Percentiles rank a stretch among this genome's conserved stretches.
Conservation (phyloP, 2,797 vertebrate genomes). For the Tokudaia tokunoshimensis region DNA sequence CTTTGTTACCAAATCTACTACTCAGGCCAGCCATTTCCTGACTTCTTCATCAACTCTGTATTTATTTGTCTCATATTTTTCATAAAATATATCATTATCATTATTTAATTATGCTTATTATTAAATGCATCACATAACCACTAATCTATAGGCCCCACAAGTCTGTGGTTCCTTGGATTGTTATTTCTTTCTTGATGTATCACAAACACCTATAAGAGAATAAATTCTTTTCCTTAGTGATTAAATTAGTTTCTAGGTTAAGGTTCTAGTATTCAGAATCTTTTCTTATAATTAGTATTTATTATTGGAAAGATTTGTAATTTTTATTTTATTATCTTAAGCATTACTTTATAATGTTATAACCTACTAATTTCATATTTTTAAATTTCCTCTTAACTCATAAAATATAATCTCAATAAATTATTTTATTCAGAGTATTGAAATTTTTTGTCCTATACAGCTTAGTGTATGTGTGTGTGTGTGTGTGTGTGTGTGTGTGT, state of each 20-base stretch:
- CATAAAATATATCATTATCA: not conserved
- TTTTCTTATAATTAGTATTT: not conserved
- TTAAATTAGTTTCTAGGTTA: not conserved
- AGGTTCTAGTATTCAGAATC: not conserved
- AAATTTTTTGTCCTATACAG: not conserved
- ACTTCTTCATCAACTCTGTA: not conserved
- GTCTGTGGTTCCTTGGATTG: not conserved
- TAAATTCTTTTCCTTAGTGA: not conserved
- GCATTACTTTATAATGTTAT: not conserved
- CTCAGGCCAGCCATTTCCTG: too few species aligned
- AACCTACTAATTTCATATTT: not conserved
- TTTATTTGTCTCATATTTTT: not conserved
- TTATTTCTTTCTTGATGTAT: not conserved
- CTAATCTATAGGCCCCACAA: not conserved
- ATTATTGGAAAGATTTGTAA: not conserved
- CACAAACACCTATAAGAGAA: not conserved
- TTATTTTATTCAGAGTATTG: not conserved
- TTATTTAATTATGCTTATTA: not conserved
- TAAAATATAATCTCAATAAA: not conserved
- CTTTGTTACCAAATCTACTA: not conserved
- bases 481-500: not conserved
- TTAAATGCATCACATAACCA: not conserved
- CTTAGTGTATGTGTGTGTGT: not conserved
- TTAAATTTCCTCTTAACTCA: not conserved
- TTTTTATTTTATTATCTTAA: constrained; percentile 13